phyloP scores from a whole-genome alignment of 2,888 invertebrate species.

The Bibio marci region DNA sequence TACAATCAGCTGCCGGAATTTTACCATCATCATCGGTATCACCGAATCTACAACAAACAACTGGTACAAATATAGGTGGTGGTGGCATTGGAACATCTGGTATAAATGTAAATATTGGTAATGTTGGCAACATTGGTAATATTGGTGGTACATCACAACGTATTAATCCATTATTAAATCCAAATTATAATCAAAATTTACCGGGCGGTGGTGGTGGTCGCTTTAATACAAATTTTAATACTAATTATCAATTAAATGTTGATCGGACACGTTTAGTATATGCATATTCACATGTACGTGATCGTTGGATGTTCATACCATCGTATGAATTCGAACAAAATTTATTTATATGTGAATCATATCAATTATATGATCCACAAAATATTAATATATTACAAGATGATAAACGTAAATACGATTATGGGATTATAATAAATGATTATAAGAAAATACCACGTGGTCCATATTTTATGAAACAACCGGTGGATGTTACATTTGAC shows the following conservation, averaged over 20 bases:
- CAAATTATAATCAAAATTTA: conserved; percentile 16
- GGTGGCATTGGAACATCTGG: no score
- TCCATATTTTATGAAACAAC: conserved; percentile 76
- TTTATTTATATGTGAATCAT: conserved; percentile 69
- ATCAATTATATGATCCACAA: conserved; percentile 30
- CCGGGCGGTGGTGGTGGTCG: no score
- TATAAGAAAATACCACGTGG: conserved; percentile 69
- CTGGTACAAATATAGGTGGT: not conserved
- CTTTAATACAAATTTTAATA: no score
- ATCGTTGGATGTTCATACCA: conserved; percentile 72
- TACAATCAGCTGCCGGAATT: not conserved
- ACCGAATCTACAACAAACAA: not conserved
- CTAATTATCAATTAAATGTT: conserved; percentile 20
- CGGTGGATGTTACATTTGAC: conserved; percentile 68
- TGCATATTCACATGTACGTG: conserved; percentile 48
- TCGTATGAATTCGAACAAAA: conserved; percentile 59
- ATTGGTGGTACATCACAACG: no score
- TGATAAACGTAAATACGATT: conserved; percentile 66
- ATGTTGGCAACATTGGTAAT: no score
- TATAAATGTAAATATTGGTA: no score
- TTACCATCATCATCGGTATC: not conserved
- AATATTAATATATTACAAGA: conserved; percentile 54
- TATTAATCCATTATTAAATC: conserved; percentile 3
- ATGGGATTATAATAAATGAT: conserved; percentile 56
- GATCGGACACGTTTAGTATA: conserved; percentile 64